Conservation (phyloP, 2,888 invertebrate species). For the Aporophyla nigra region DNA sequence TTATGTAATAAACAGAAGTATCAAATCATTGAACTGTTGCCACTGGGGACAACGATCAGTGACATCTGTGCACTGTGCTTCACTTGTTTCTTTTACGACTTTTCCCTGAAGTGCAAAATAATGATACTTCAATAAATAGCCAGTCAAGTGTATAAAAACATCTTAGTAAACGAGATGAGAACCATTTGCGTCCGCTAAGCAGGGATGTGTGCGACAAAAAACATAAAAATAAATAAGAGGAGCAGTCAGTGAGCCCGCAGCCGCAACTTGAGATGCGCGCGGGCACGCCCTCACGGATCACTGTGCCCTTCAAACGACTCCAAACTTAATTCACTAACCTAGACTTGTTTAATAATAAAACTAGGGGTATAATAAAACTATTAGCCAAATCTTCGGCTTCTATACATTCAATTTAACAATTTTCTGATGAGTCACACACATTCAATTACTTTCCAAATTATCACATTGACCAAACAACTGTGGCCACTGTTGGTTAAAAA, state of each 20-base stretch:
- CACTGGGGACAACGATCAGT: constrained; percentile 22
- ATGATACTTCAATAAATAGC: constrained; percentile 80
- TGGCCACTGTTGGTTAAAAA: constrained; percentile 58
- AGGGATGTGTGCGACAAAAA: constrained; percentile 80
- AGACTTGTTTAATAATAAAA: constrained; percentile 21
- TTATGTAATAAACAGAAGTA: constrained; percentile 5
- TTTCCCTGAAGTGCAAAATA: constrained; percentile 75
- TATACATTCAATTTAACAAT: constrained; percentile 18
- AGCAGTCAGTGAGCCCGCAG: constrained; percentile 77
- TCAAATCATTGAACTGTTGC: constrained; percentile 24
- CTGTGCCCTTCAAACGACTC: constrained; percentile 44
- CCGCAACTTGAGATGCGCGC: constrained; percentile 64
- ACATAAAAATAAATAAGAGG: constrained; percentile 79
- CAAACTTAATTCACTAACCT: constrained; percentile 36
- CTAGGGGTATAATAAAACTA: constrained; percentile 14
- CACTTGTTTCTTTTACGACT: constrained; percentile 64
- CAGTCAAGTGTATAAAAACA: constrained; percentile 83
- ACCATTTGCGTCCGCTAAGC: constrained; percentile 87
- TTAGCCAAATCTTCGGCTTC: constrained; percentile 9
- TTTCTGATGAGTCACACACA: constrained; percentile 33
- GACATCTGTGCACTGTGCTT: constrained; percentile 49
- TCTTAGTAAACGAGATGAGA: constrained; percentile 86
- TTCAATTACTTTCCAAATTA: constrained; percentile 64
- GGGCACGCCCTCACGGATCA: constrained; percentile 39
- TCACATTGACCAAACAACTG: constrained; percentile 54